Percentiles rank a stretch among this genome's conserved stretches.
Evolutionary conservation across 2,888 invertebrate species (phyloP).

Genomic region (Nomada fucata): DNA sequence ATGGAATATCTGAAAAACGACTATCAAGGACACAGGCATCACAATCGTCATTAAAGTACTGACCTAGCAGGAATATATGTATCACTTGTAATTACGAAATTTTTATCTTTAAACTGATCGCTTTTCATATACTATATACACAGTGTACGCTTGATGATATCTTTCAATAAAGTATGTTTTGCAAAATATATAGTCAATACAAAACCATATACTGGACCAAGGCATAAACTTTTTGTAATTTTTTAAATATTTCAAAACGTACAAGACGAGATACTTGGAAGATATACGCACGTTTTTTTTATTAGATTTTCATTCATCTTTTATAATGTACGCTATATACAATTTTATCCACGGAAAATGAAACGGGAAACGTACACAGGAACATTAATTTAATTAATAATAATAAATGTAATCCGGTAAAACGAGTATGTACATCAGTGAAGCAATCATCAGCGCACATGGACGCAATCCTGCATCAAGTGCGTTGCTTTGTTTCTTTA

Average conservation of each 20-base stretch:
- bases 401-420: constrained; percentile 4
- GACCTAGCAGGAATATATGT: constrained; percentile 59
- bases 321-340: constrained; percentile 53
- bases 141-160: constrained; percentile 60
- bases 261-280: constrained; percentile 24
- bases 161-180: constrained; percentile 66
- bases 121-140: constrained; percentile 35
- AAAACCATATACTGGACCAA: neutral
- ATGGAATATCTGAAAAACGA: constrained; percentile 70
- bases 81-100: constrained; percentile 54
- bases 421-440: constrained; percentile 29
- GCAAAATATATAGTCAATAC: constrained; percentile 42
- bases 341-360: constrained; percentile 24
- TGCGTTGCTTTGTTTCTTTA: constrained; percentile 81
- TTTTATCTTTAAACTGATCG: constrained; percentile 35
- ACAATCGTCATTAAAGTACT: constrained; percentile 74
- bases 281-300: constrained; percentile 37
- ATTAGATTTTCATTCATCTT: constrained; percentile 39
- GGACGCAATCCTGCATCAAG: constrained; percentile 84
- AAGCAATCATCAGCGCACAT: constrained; percentile 71
- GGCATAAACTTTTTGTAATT: constrained; percentile 7
- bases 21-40: constrained; percentile 71
- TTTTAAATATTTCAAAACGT: constrained; percentile 22
- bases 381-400: constrained; percentile 22
- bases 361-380: constrained; percentile 16